phyloP scores from a whole-genome alignment of 2,888 invertebrate species.

The Ametastegia equiseti region DNA sequence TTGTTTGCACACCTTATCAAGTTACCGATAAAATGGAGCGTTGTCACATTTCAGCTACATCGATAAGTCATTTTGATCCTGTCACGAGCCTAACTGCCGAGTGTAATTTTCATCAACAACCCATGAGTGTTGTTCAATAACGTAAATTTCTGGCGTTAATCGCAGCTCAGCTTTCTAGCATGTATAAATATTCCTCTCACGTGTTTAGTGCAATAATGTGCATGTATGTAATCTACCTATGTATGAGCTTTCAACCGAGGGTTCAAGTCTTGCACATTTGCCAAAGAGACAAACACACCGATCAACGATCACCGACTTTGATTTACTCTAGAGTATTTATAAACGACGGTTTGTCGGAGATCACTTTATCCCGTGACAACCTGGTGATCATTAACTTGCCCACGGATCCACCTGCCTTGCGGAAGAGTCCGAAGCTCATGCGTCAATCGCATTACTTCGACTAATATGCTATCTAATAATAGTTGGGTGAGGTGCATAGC shows the following conservation, averaged over 20 bases:
- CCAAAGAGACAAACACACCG: slow-evolving; percentile 1
- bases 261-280: slow-evolving; percentile 9
- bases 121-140: no score
- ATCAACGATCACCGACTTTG: neutral
- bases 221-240: neutral
- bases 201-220: neutral
- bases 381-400: slow-evolving; percentile 8
- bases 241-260: no score
- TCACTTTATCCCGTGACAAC: slow-evolving; percentile 27
- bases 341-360: neutral
- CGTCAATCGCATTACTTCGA: slow-evolving; percentile 17
- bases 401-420: slow-evolving; percentile 31
- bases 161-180: neutral
- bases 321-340: slow-evolving; percentile 1
- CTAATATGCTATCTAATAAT: neutral
- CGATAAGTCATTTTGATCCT: neutral
- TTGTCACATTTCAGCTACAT: no score
- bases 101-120: neutral
- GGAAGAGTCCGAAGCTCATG: slow-evolving; percentile 10
- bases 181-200: slow-evolving; percentile 7
- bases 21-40: no score
- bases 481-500: slow-evolving; percentile 9
- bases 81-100: neutral
- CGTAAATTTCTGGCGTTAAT: neutral
- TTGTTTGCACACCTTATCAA: neutral